Conservation (phyloP, 2,797 vertebrate genomes). For the Prunella strophiata region DNA sequence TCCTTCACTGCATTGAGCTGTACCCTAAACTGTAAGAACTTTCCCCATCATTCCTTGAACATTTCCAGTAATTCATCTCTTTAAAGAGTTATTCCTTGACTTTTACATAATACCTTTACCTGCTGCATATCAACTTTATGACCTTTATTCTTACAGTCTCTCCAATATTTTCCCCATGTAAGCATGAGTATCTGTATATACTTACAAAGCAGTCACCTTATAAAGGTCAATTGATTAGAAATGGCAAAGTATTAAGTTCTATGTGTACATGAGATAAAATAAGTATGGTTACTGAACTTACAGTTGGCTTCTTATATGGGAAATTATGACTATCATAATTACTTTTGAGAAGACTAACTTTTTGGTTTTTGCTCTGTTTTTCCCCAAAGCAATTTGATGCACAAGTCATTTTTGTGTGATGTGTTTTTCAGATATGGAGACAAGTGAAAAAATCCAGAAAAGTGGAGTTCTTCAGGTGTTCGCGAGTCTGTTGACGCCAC, state of each 20-base stretch:
- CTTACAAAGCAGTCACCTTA: neutral
- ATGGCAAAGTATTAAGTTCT: neutral
- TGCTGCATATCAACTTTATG: neutral
- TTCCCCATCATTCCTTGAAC: neutral
- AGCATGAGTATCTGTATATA: neutral
- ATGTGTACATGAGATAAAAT: neutral
- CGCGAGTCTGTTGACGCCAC: slow-evolving; percentile 84
- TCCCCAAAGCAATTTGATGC: neutral
- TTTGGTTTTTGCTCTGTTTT: neutral
- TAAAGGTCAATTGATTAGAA: neutral
- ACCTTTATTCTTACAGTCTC: neutral
- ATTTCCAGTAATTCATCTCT: neutral
- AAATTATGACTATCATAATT: neutral
- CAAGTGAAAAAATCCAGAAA: slow-evolving; percentile 95
- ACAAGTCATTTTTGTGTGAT: slow-evolving; percentile 31
- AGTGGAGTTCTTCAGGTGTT: slow-evolving; percentile 89
- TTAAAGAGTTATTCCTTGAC: neutral
- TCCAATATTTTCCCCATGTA: neutral
- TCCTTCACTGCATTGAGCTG: neutral
- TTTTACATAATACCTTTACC: neutral
- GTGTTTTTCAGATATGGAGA: slow-evolving; percentile 87
- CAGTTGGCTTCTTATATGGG: neutral
- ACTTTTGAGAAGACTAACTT: neutral
- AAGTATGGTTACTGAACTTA: neutral
- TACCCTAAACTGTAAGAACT: neutral